Evolutionary conservation across 2,113 vertebrate genomes (phyloP), one percentile per base, ranked within the genome.

Genomic region (Callipepla californica): DNA sequence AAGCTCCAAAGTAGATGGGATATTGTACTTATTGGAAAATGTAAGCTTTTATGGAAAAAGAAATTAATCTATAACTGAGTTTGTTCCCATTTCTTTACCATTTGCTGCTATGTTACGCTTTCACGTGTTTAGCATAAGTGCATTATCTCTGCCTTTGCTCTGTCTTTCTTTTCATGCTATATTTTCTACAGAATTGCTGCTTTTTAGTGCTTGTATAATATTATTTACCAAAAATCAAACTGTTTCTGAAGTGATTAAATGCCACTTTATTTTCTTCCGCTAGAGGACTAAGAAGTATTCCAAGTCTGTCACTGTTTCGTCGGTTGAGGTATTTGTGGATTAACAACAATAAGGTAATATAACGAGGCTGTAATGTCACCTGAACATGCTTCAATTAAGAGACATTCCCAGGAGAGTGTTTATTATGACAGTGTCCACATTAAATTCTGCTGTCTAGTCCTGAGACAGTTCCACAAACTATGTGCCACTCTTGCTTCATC

Each of bases 241-340:
- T 0, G 3, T 78, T 57, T 70, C 23, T 74, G 72, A 55, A 57
- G 40, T 69, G 23, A 73, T 19, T 80, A 44, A 63, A 20, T 12
- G 13, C 48, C 63, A 59, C 9, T 77, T 65, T 81, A 47, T 68
- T 86, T 89, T 83, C 50, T 85, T 96, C 48, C 55, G 88, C 36
- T 74, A 98, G 98, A 91, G 96, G 94, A 51, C 90, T 98, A 59
- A 96, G 50, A 83, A 96, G 95, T 45, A 83, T 98, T 51, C 94
- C 97, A 30, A 97, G 97, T 94, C 96, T 98, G 13, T 98, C 98
- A 16, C 93, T 32, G 51, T 98, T 98, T 96, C 92, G 32, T 66
- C 97, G 95, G 45, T 95, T 98, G 94, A 98, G 87, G 61, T 97
- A 95, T 78, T 92, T 98, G 94, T 98, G 98, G 98, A 95, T 98